These are phyloP conservation scores for Epiblema foenella DNA, from an alignment of 2,888 invertebrate species.

Conservation along the genomic window DNA sequence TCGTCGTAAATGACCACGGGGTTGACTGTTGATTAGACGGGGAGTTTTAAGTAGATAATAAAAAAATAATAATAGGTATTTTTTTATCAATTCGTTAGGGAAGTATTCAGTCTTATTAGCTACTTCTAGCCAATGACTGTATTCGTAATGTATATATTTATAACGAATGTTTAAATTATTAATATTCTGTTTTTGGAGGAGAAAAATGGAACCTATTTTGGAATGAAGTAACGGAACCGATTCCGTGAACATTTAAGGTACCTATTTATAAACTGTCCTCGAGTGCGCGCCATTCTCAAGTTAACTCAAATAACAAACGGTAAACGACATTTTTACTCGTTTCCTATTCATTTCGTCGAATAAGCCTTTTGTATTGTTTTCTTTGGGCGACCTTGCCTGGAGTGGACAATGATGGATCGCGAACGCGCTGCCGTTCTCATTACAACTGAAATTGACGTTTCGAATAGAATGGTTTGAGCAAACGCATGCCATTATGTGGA, in stretches of 20 bases:
- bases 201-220: no score
- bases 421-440: constrained; percentile 55
- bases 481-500: constrained; percentile 39
- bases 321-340: constrained; percentile 47
- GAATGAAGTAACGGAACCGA: no score
- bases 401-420: constrained; percentile 75
- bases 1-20: constrained; percentile 10
- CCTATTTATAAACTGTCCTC: neutral
- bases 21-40: constrained; percentile 6
- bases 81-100: neutral
- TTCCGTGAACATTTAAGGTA: neutral
- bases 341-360: constrained; percentile 53
- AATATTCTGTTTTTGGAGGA: no score
- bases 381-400: constrained; percentile 65
- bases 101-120: no score
- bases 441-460: constrained; percentile 54
- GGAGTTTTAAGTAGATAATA: neutral
- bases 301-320: constrained; percentile 38
- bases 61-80: neutral
- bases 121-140: no score
- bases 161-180: no score
- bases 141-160: neutral
- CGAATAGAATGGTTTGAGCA: constrained; percentile 55
- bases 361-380: constrained; percentile 65
- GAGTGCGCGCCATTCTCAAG: constrained; percentile 6